Evolutionary conservation across 2,888 invertebrate species (phyloP), one percentile per base, ranked within the genome.

Genomic region (Osmoderma eremita): DNA sequence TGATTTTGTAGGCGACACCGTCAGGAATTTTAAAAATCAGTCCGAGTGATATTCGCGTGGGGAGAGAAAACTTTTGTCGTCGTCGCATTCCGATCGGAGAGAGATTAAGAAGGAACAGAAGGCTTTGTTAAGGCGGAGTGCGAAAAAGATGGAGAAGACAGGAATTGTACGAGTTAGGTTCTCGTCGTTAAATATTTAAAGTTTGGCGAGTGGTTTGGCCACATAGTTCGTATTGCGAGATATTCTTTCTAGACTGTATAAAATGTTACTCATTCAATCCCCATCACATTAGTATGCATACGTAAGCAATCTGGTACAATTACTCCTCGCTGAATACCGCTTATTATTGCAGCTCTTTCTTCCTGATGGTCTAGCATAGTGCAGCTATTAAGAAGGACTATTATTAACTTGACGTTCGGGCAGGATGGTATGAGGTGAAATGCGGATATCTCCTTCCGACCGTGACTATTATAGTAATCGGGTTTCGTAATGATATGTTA

Each of bases 131-230:
- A 39, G 18, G 10, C 18, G 24, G 41, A 22, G 48, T 42, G 63
- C 51, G 69, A 24, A 68, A 68, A 64, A 71, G 64, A 65, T 69
- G 70, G 70, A 71, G 71, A 62, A 65, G 58, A 42, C 30, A 75
- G 77, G 80, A 75, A 77, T 77, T 78, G 78, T 79, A 81, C 80
- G 79, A 79, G 41, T 20, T 54, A 58, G 45, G 45, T 61, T 61
- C 45, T 30, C 78, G 75, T 78, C 80, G 81, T 82, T 80, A 82
- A 82, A 82, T 82, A 82, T 82, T 82, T 81, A 82, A 80, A 79
- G 73, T 77, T 78, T 78, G 77, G 71, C 62, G 77, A 78, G 79
- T 78, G 76, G 71, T 65, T 73, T 74, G 77, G 77, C 76, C 78
- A 78, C 48, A 10, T 18, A 1, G 45, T 20, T 48, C 5, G 5